Evolutionary conservation across 1,140 invertebrate genomes (phyloP).

Genomic region (Platorchestia sp.): DNA sequence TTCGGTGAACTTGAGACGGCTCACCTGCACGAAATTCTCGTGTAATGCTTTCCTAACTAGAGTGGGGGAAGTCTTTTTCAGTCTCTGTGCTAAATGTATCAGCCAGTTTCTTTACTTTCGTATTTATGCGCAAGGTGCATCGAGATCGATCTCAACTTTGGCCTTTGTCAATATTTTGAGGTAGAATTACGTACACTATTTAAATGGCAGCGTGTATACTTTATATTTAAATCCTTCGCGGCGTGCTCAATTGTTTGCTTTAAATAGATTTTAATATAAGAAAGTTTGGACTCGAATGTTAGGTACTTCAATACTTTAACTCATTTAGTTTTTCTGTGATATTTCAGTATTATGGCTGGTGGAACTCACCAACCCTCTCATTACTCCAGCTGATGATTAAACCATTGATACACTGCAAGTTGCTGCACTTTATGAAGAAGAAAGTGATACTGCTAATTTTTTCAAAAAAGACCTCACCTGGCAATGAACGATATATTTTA

Average conservation of each 20-base stretch:
- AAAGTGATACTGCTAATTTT: too few relatives aligned
- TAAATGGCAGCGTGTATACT: background rate
- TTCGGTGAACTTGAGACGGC: background rate
- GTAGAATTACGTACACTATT: background rate
- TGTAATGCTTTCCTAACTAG: background rate
- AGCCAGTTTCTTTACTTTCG: background rate
- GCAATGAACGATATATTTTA: too few relatives aligned
- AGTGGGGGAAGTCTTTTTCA: background rate
- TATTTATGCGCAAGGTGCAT: background rate
- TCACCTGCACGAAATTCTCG: background rate
- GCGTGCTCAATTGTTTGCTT: background rate
- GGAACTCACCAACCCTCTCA: background rate
- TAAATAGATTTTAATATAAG: background rate
- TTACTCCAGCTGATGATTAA: background rate
- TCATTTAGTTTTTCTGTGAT: background rate
- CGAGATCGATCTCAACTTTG: background rate
- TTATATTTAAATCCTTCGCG: background rate
- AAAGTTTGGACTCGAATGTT: background rate
- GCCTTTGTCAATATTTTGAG: background rate
- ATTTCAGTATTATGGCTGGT: background rate
- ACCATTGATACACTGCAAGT: too few relatives aligned
- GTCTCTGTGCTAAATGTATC: background rate
- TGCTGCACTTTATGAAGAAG: too few relatives aligned
- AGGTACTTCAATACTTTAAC: background rate
- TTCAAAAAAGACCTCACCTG: too few relatives aligned